Conservation (phyloP, 1,140 invertebrate genomes). For the Muscidifurax raptorellus region DNA sequence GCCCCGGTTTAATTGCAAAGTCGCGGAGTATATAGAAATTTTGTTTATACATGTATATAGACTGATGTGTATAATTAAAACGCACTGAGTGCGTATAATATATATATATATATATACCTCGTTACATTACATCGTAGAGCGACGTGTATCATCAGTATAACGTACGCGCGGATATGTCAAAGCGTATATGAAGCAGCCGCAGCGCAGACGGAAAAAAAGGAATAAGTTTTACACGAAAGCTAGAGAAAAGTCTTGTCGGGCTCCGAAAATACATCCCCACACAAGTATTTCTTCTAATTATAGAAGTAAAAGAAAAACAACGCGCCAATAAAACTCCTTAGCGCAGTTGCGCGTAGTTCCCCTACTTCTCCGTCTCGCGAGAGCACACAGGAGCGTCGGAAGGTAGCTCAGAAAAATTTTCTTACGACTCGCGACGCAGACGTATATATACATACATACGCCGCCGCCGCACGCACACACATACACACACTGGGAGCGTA, state of each 20-base stretch:
- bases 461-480: neutral
- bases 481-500: neutral
- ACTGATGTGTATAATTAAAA: too few species aligned
- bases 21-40: too few species aligned
- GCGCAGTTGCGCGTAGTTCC: slow-evolving; percentile 4
- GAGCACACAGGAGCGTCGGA: neutral
- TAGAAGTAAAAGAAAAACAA: slow-evolving; percentile 46
- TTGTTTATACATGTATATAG: too few species aligned
- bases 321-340: slow-evolving; percentile 46
- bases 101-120: too few species aligned
- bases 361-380: slow-evolving; percentile 1
- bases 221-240: slow-evolving; percentile 22
- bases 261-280: slow-evolving; percentile 47
- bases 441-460: neutral
- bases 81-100: too few species aligned
- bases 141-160: too few species aligned
- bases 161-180: too few species aligned
- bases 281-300: slow-evolving; percentile 50
- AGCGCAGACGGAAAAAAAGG: slow-evolving; percentile 3
- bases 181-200: too few species aligned
- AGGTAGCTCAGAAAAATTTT: neutral
- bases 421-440: neutral
- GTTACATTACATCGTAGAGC: too few species aligned
- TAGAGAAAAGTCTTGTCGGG: slow-evolving; percentile 11
- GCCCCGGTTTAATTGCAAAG: too few species aligned